Evolutionary conservation across 1,140 invertebrate species (phyloP).

Genomic region (Trachymyrmex septentrionalis): DNA sequence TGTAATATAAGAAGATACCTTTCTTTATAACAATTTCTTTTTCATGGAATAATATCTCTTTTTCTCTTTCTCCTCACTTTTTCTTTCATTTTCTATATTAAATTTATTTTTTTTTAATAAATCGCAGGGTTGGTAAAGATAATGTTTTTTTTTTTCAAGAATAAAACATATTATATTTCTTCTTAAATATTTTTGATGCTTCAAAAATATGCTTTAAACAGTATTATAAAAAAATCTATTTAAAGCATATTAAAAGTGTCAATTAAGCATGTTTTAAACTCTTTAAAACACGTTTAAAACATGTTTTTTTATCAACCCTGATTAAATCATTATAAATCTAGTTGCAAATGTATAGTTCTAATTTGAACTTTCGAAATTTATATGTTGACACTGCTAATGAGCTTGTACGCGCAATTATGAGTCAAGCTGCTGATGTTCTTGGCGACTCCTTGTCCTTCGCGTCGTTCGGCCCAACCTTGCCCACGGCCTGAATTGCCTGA

Average conservation of each 20-base stretch:
- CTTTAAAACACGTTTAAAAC: too few relatives aligned
- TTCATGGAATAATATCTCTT: not conserved
- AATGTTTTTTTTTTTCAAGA: too few relatives aligned
- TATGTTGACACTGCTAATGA: not conserved
- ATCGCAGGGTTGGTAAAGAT: too few relatives aligned
- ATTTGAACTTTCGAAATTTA: not conserved
- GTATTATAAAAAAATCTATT: too few relatives aligned
- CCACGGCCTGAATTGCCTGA: slow-evolving; percentile 41
- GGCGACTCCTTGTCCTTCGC: not conserved
- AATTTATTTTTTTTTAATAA: too few relatives aligned
- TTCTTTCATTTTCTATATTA: not conserved
- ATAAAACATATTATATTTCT: too few relatives aligned
- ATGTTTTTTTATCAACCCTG: too few relatives aligned
- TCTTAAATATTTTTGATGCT: too few relatives aligned
- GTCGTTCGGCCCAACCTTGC: slow-evolving; percentile 34
- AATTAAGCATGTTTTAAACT: too few relatives aligned
- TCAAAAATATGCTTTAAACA: too few relatives aligned
- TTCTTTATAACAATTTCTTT: not conserved
- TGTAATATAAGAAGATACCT: not conserved
- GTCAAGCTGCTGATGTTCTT: slow-evolving; percentile 4
- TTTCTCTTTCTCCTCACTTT: not conserved
- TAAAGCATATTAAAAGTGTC: too few relatives aligned
- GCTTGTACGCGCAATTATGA: not conserved
- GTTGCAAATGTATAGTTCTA: not conserved
- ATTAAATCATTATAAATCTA: not conserved